Evolutionary conservation across 1,140 invertebrate species (phyloP).

Genomic region (Trichonephila clavata): DNA sequence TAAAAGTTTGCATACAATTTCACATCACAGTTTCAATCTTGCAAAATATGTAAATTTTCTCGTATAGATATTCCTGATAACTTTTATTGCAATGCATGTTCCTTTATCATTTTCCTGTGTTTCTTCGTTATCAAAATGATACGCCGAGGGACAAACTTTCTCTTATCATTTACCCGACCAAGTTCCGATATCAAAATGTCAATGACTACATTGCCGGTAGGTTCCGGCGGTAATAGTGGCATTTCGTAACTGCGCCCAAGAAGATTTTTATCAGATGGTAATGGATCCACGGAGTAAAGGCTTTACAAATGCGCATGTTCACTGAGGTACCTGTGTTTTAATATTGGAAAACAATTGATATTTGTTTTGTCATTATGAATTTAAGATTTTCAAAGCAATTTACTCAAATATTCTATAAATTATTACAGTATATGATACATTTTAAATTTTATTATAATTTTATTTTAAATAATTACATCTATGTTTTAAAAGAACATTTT

Average conservation of each 20-base stretch:
- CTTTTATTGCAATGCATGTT: background rate
- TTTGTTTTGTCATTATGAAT: too few relatives aligned
- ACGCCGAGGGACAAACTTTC: background rate
- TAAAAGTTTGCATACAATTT: background rate
- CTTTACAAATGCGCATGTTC: background rate
- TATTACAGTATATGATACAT: too few relatives aligned
- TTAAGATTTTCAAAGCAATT: too few relatives aligned
- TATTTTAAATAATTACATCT: too few relatives aligned
- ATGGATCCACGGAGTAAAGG: background rate
- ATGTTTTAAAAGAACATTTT: too few relatives aligned
- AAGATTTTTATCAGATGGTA: constrained; percentile 11
- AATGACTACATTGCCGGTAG: background rate
- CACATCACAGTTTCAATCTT: background rate
- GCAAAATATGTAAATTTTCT: too few relatives aligned
- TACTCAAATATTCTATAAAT: too few relatives aligned
- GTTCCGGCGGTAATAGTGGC: background rate
- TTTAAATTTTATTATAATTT: too few relatives aligned
- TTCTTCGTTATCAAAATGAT: background rate
- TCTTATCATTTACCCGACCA: background rate
- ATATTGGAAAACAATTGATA: background rate
- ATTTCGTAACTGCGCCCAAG: background rate
- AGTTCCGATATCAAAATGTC: background rate
- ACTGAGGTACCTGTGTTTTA: background rate
- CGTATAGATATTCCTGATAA: background rate
- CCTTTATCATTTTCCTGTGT: background rate